Evolutionary conservation across 1,140 invertebrate genomes (phyloP), one percentile per base, ranked within the genome.

Genomic region (Pseudomyrmex sp.): DNA sequence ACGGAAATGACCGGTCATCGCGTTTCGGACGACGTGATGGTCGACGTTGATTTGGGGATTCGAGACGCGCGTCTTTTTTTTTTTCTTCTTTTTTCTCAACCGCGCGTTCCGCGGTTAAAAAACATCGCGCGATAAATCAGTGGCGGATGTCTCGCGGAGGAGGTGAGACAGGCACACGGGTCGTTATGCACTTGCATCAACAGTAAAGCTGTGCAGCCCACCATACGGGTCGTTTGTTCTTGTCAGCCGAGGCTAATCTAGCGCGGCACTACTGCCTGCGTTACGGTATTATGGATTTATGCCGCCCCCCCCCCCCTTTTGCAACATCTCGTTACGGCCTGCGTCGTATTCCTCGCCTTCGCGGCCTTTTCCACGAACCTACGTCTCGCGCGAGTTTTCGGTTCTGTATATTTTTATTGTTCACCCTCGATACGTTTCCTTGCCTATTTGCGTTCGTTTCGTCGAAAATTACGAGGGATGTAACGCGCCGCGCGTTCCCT

Each of bases 231-330:
- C 88, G 83, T 91, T 91, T 91, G 90, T 90, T 91, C 88, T 85
- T 90, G 91, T 91, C 90, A 89, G 82, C 76, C 75, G 48, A 35
- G 50, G 84, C 89, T 91, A 89, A 91, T 91, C 91, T 89, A 79
- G 85, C 50, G 75, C 50, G 75, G 65, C 82, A 85, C 86, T 89
- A 72, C 74, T 15, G 62, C 26, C 73, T 73, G 56, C 58, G 63
- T 61, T 50, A 63, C 58, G 69, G 85, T 63, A 76, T 89, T 88
- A 88, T 83, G 86, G 87, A 89, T 89, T 89, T 85, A 88, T 88
- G 73, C 26, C 52, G 52, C 52, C 58, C 20, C 20, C 20, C 1
- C 20, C 70, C 12, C 52, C 5, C 35, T 35, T 50, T n/a, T 26
- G 82, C 26, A 70, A 75, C 74, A 84, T 52, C 85, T 87, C 74